phyloP scores from a whole-genome alignment of 2,113 vertebrate genomes.

The Sorex fumeus region DNA sequence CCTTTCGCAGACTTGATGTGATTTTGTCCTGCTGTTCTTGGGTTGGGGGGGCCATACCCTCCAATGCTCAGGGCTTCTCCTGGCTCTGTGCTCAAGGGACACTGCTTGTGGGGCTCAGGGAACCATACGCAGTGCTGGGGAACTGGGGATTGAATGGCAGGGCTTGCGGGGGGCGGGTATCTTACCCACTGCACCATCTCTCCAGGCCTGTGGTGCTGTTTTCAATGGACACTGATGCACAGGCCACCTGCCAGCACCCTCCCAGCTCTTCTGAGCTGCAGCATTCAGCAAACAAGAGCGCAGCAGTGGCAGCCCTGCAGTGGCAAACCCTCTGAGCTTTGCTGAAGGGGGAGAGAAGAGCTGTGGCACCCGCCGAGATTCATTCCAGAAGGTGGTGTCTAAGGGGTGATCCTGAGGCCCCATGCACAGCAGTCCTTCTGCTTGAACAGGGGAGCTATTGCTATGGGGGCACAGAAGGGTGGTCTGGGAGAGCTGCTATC shows the following conservation, averaged over 20 bases:
- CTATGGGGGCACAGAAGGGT: accelerated
- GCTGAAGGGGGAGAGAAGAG: not conserved
- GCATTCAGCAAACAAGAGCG: not conserved
- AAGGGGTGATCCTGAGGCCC: not conserved
- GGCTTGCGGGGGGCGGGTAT: too few species aligned
- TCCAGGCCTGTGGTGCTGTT: too few species aligned
- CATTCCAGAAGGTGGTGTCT: not conserved
- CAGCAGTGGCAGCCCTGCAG: not conserved
- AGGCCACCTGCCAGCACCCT: not conserved
- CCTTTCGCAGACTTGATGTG: not conserved
- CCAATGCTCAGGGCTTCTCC: too few species aligned
- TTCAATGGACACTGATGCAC: too few species aligned
- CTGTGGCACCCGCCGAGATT: accelerated
- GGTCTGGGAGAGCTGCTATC: not conserved
- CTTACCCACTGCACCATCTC: too few species aligned
- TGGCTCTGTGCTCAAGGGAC: too few species aligned
- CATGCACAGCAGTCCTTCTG: too few species aligned
- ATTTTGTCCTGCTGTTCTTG: too few species aligned
- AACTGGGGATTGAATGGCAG: too few species aligned
- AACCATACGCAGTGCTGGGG: too few species aligned
- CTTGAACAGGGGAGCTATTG: not conserved
- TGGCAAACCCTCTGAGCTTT: not conserved
- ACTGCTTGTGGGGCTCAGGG: too few species aligned
- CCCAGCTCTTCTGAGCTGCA: not conserved
- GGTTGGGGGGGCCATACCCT: too few species aligned